Percentiles rank a stretch among this genome's conserved stretches.
Conservation (phyloP, 1,140 invertebrate genomes). For the Pachyrhynchus sulphureomaculatus region DNA sequence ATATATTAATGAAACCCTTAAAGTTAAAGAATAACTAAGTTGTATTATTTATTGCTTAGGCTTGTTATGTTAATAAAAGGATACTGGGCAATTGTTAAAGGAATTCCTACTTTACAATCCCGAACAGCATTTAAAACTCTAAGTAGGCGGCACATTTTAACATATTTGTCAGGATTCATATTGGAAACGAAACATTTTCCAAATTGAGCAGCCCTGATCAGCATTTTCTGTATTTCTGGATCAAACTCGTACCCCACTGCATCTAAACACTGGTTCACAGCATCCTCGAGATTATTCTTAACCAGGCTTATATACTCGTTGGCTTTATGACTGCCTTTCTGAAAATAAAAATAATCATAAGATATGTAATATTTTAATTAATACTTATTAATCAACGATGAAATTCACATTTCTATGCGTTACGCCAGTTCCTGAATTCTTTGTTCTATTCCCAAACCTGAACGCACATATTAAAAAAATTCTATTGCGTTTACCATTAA, state of each 20-base stretch:
- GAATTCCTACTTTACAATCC: conserved; percentile 84
- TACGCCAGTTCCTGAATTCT: no score
- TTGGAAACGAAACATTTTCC: conserved; percentile 88
- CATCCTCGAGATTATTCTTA: conserved; percentile 72
- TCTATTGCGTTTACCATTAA: no score
- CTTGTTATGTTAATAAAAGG: no score
- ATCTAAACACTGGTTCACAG: conserved; percentile 87
- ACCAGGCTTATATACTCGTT: conserved; percentile 92
- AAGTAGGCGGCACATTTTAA: conserved; percentile 84
- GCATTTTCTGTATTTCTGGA: conserved; percentile 81
- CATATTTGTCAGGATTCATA: conserved; percentile 79
- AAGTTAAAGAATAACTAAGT: no score
- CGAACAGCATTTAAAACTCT: conserved; percentile 90
- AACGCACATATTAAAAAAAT: no score
- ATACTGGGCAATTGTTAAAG: conserved; percentile 90
- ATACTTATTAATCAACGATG: no score
- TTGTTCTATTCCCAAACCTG: no score
- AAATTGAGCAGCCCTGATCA: conserved; percentile 89
- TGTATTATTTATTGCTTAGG: no score
- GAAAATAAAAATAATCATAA: no score
- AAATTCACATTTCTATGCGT: no score
- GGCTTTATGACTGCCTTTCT: conserved; percentile 85
- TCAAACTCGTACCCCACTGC: conserved; percentile 90
- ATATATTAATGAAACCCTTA: no score
- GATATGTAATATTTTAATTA: no score